A percentile compares a stretch with the other conserved stretches of the same genome.
Conservation (phyloP, 2,888 invertebrate species). For the Ectobius pallidus region DNA sequence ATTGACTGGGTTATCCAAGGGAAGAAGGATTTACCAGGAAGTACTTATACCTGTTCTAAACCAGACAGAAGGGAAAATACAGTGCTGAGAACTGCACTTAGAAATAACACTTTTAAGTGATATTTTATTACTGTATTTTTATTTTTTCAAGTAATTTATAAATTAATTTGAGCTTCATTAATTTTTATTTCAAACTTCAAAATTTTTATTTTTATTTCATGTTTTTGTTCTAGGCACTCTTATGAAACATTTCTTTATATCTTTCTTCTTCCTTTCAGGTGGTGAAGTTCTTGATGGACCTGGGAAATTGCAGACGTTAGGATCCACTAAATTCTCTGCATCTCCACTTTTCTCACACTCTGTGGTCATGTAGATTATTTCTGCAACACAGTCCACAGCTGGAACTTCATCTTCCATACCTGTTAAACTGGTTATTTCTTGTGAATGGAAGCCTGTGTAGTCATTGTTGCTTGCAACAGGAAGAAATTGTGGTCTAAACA, state of each 20-base stretch:
- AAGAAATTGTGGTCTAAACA: not conserved
- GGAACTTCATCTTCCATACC: not conserved
- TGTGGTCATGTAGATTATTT: not conserved
- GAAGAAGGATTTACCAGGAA: no score
- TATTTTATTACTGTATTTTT: no score
- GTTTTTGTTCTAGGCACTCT: not conserved
- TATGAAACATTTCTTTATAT: not conserved
- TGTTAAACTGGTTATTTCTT: not conserved
- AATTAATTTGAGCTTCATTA: not conserved
- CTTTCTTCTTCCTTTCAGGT: not conserved
- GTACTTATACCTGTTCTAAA: no score
- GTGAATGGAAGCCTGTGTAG: not conserved
- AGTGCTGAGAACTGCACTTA: no score
- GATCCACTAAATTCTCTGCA: not conserved
- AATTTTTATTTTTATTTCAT: not conserved
- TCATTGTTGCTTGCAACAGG: not conserved
- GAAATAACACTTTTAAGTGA: no score
- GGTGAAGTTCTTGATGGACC: not conserved
- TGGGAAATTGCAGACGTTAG: not conserved
- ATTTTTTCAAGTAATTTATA: no score
- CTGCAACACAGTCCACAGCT: not conserved
- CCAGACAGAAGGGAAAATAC: no score
- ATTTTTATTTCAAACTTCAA: no score
- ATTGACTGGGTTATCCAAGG: no score
- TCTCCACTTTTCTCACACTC: not conserved